Evolutionary conservation across 1,140 invertebrate species (phyloP), one percentile per base, ranked within the genome.

Genomic region (Chionoecetes opilio): DNA sequence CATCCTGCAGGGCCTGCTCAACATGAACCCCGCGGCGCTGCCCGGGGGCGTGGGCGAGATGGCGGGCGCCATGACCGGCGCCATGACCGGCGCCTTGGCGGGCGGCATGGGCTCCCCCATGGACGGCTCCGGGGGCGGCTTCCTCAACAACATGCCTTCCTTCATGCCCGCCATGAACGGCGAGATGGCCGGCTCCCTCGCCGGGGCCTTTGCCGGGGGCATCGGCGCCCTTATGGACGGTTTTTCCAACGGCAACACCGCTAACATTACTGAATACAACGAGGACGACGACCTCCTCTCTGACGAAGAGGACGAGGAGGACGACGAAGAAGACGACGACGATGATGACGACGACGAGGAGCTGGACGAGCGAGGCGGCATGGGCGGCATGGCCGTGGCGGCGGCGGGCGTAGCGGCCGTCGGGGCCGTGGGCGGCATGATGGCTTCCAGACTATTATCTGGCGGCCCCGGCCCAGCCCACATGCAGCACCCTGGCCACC

Each of bases 201-300:
- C 96, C 3, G 96, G 96, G 0, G 96, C 95, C 32, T 95, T 95
- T 82, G 95, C 93, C 14, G 96, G 95, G 5, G 93, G 95, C 31
- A 95, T 94, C 75, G 93, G 85, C 29, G 92, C 95, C 46, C 86
- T 96, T n/a, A 96, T 96, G 95, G 96, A 96, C n/a, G 93, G 91
- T 2, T 90, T 92, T 35, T 32, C 84, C 26, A 82, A 35, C 35
- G 92, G 92, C 3, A 38, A 75, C 26, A 93, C 91, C 17, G 94
- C 93, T 9, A 91, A 88, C 34, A 75, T 93, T n/a, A 53, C 91
- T 32, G 95, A 96, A 17, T 95, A 96, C 53, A 88, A 96, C 87
- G 96, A 96, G n/a, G 96, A 96, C 31, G 96, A 96, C 31, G 96
- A 96, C 8, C 32, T 95, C 31, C 75, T 95, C 5, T 95, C 94